Conservation (phyloP, 1,140 invertebrate species). For the Arctopsyche grandis region DNA sequence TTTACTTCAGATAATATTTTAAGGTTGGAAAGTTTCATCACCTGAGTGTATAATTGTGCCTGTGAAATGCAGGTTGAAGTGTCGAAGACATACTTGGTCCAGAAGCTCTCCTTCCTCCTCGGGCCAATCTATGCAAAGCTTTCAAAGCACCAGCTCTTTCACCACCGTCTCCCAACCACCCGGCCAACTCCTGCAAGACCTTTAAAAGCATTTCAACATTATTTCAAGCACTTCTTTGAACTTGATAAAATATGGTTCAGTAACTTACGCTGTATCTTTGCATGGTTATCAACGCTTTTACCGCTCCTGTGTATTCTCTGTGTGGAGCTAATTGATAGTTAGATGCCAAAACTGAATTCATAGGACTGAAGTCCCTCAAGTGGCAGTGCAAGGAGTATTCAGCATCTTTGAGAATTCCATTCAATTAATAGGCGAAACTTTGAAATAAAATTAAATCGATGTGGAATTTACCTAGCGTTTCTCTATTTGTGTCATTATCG, state of each 20-base stretch:
- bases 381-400: constrained; percentile 48
- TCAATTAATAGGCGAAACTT: not conserved
- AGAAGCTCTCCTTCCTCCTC: constrained; percentile 45
- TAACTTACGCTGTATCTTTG: constrained; percentile 49
- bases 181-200: constrained; percentile 51
- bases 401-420: constrained; percentile 30
- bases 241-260: not conserved
- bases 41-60: constrained; percentile 50
- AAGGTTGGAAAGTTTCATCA: not conserved
- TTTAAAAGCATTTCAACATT: constrained; percentile 15
- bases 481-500: not conserved
- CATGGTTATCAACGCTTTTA: constrained; percentile 51
- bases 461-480: not conserved
- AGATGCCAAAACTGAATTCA: constrained; percentile 33
- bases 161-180: constrained; percentile 46
- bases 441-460: not conserved
- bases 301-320: constrained; percentile 48
- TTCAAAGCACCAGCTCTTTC: constrained; percentile 50
- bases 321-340: constrained; percentile 43
- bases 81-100: constrained; percentile 34
- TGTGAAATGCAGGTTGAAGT: constrained; percentile 34
- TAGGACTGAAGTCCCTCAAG: constrained; percentile 48
- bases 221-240: not conserved
- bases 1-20: not conserved
- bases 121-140: constrained; percentile 49